Evolutionary conservation across 2,113 vertebrate species (phyloP), one percentile per base, ranked within the genome.

Genomic region (Zeus faber): DNA sequence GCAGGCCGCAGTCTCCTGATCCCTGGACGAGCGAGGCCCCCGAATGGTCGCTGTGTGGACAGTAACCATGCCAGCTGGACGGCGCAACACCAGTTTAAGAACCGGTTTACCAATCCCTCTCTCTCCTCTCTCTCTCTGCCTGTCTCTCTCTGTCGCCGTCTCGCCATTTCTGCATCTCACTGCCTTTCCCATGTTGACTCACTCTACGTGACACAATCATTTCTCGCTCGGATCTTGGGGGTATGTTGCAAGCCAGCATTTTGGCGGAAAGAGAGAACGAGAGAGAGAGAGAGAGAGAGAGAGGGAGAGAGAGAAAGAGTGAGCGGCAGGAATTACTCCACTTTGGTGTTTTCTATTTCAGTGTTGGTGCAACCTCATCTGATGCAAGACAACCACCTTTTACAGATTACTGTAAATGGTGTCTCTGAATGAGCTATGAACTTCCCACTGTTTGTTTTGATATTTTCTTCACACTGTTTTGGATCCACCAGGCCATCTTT

Each of bases 61-160:
- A 0, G 21, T 35, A 16, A 40, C 24, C 1, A 21, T 9, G 50
- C 60, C 74, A 75, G 18, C 29, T 56, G 64, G 22, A 26, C 31
- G 41, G 9, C 0, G 0, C 9, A 9, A 9, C 6, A 9, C 14
- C 6, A 35, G 4, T 4, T 9, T 9, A 35, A 35, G 31, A 11
- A 9, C 9, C 9, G 9, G 9, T 11, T 11, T 35, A 3, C 9
- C 31, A 35, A 35, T 35, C 9, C 9, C 3, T 35, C 4, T 47
- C 3, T 47, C 40, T 43, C 18, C 39, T 14, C 14, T 41, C 39
- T 41, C n/a, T 43, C 16, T 43, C 37, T 40, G 1, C 9, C 4
- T 43, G 5, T 43, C 4, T 18, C 40, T 43, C 16, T 41, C n/a
- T 17, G 16, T 43, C 40, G 18, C 2, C 9, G 5, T 43, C 16